Evolutionary conservation across 2,113 vertebrate genomes (phyloP).

Genomic region (Phyllostomus hastatus): DNA sequence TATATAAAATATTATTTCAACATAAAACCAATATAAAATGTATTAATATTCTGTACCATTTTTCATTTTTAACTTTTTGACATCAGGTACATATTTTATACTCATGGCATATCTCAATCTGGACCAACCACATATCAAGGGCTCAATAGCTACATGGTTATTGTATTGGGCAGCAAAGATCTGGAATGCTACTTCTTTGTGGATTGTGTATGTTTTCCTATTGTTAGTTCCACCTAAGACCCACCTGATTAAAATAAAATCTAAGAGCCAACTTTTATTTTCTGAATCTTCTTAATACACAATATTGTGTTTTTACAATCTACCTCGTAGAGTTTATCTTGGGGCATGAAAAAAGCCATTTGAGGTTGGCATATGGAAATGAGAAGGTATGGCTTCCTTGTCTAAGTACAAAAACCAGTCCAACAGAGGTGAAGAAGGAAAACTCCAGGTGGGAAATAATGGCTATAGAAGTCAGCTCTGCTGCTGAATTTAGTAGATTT

Average conservation of each 20-base stretch:
- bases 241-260: background rate
- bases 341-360: background rate
- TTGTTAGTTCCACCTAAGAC: background rate
- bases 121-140: background rate
- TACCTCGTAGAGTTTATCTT: background rate
- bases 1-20: background rate
- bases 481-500: background rate
- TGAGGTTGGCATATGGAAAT: background rate
- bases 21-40: background rate
- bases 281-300: background rate
- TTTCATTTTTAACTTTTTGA: background rate
- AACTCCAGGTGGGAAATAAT: background rate
- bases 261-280: conserved; percentile 18
- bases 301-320: background rate
- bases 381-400: background rate
- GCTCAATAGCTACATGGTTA: background rate
- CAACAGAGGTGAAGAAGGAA: background rate
- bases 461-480: background rate
- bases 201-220: background rate
- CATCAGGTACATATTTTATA: background rate
- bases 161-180: background rate
- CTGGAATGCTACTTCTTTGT: background rate
- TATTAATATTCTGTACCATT: background rate
- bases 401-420: background rate
- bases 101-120: background rate